Evolutionary conservation across 2,888 invertebrate species (phyloP), one percentile per base, ranked within the genome.

Genomic region (Mechanitis messenoides): DNA sequence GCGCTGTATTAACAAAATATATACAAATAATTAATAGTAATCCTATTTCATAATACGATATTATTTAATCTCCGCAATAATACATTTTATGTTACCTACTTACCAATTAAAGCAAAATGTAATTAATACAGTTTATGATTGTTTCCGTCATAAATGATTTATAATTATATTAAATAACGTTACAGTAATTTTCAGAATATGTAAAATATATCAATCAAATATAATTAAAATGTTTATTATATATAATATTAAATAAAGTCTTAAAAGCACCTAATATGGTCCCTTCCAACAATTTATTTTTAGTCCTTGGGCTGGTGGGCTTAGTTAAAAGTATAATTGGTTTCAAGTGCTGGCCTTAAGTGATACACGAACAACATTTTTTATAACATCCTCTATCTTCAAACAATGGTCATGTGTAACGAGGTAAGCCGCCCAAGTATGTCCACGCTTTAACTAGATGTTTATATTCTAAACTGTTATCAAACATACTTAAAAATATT

Each of bases 271-370:
- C 72, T 75, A 77, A 76, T 80, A 74, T 77, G 76, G 64, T 42
- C 4, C 59, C 59, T 58, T 54, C 68, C 68, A 62, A 68, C 69
- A 71, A 71, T 78, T 76, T 77, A 76, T 83, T 82, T 79, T 64
- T 72, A 68, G 76, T 74, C 67, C 73, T 71, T 67, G 68, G 69
- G 65, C 68, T 69, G 71, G 61, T 71, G 70, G 75, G 78, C 75
- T 79, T 78, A 80, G 79, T 81, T 83, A 77, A 81, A 81, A 79
- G 79, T 82, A 79, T 83, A 84, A 84, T 84, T 81, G 81, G 80
- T 82, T 83, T 82, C 81, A 82, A 85, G 83, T 80, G 82, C 74
- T 74, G 69, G 74, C 73, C 69, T 80, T 76, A 77, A 80, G 77
- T 78, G 75, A 77, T 72, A 77, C 77, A 79, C 75, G 74, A 74